These are phyloP conservation scores for Doris montereyensis DNA, from an alignment of 2,888 invertebrate genomes.

Conservation along the genomic window DNA sequence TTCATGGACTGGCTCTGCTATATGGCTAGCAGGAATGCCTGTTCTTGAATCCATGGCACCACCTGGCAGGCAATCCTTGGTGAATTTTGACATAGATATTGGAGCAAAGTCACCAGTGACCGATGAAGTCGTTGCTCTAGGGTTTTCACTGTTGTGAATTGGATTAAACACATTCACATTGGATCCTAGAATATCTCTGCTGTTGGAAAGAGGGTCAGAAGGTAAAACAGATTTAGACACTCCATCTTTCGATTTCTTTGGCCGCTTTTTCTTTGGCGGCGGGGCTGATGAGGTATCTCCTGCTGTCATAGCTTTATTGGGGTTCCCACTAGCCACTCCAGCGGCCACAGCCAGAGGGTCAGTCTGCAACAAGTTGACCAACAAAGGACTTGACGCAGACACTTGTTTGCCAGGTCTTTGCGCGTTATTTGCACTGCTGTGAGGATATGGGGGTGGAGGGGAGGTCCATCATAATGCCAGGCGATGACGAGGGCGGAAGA, in stretches of 20 bases:
- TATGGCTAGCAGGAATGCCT: too few relatives aligned
- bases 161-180: too few relatives aligned
- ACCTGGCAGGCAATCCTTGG: too few relatives aligned
- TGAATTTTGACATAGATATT: too few relatives aligned
- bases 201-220: background rate
- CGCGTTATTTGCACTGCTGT: constrained; percentile 51
- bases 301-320: constrained; percentile 25
- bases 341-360: constrained; percentile 74
- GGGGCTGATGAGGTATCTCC: constrained; percentile 43
- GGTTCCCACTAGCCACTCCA: constrained; percentile 38
- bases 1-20: too few relatives aligned
- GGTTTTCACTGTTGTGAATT: too few relatives aligned
- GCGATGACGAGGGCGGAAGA: constrained; percentile 36
- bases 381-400: constrained; percentile 84
- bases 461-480: constrained; percentile 44
- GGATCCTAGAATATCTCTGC: background rate
- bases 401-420: constrained; percentile 58
- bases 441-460: constrained; percentile 66
- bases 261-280: constrained; percentile 55
- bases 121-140: too few relatives aligned
- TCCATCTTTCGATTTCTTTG: constrained; percentile 49
- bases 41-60: too few relatives aligned
- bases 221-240: background rate
- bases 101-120: too few relatives aligned
- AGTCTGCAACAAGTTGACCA: constrained; percentile 93